Base-by-base conservation (phyloP, 2,797 vertebrate genomes). In the Adelosebastes latens region DNA sequence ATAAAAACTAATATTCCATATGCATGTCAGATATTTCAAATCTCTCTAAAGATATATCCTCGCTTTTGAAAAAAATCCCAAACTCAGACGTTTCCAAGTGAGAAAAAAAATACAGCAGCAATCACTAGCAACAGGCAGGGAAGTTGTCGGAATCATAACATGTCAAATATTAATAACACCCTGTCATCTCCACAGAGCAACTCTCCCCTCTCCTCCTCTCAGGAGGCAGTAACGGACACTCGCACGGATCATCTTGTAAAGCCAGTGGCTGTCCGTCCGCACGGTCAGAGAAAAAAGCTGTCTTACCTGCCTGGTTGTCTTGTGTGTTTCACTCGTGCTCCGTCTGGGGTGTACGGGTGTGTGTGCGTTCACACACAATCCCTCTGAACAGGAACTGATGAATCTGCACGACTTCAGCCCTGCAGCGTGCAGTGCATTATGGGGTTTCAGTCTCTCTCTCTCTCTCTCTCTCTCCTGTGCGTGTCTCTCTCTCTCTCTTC, bases 381-480 rank as follows among this genome's bases (percentile, higher is more conserved):
- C 81, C 84, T 88, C 84, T 61, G 58, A 90, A 91, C 85, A 92
- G 91, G 90, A 95, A 94, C 91, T 94, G 92, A 94, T 94, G 92
- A 94, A 93, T 93, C 87, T 93, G 90, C 93, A 94, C 90, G 93
- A 93, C 93, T 93, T 91, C 86, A 94, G 88, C 90, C 90, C 92
- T 88, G 94, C 94, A 94, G 90, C 87, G 77, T 92, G 93, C 93
- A 92, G 91, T 93, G 93, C 91, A 93, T 94, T 94, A 87, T 94
- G 93, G 94, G 92, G 83, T 91, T 90, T 91, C 81, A 63, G 75
- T 87, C 80, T 90, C 83, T 90, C 89, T 85, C 85, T 55, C 79
- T 61, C 56, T 67, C 76, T 71, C 64, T 77, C 78, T 70, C 52
- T 71, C 71, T 73, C 66, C 79, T 66, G 3, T 77, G 72, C 39